phyloP scores from a whole-genome alignment of 1,140 invertebrate species.

The Chlorops oryzae region DNA sequence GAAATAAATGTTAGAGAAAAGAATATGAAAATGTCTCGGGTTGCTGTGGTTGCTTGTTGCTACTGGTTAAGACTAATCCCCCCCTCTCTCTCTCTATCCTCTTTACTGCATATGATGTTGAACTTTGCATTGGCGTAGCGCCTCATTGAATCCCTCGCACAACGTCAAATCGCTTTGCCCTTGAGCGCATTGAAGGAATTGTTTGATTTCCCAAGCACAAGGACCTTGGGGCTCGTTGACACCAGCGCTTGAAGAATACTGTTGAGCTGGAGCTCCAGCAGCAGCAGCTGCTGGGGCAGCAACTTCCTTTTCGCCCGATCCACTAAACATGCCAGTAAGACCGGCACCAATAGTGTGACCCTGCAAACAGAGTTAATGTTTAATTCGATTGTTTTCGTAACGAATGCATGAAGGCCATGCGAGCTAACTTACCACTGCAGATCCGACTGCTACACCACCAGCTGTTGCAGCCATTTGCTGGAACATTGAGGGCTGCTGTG shows the following conservation, averaged over 20 bases:
- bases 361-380: constrained; percentile 46
- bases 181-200: constrained; percentile 83
- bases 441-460: constrained; percentile 83
- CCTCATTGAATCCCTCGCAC: constrained; percentile 91
- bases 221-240: constrained; percentile 58
- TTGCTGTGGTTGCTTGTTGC: background rate
- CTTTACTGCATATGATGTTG: constrained; percentile 38
- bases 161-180: constrained; percentile 75
- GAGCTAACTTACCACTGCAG: constrained; percentile 60
- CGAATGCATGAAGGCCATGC: constrained; percentile 3
- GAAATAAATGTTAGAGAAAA: no score
- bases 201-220: constrained; percentile 83
- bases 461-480: constrained; percentile 83
- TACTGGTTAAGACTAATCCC: background rate
- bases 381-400: no score
- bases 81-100: background rate
- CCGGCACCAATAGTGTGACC: constrained; percentile 82
- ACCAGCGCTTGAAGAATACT: constrained; percentile 39
- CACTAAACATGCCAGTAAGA: constrained; percentile 76
- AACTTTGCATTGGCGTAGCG: constrained; percentile 81
- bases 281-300: constrained; percentile 46
- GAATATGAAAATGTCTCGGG: background rate
- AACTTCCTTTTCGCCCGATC: constrained; percentile 58
- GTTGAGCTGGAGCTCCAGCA: constrained; percentile 29
- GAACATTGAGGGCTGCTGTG: constrained; percentile 46